Evolutionary conservation across 2,113 vertebrate species (phyloP), one percentile per base, ranked within the genome.

Genomic region (Phalacrocorax brasilianus): DNA sequence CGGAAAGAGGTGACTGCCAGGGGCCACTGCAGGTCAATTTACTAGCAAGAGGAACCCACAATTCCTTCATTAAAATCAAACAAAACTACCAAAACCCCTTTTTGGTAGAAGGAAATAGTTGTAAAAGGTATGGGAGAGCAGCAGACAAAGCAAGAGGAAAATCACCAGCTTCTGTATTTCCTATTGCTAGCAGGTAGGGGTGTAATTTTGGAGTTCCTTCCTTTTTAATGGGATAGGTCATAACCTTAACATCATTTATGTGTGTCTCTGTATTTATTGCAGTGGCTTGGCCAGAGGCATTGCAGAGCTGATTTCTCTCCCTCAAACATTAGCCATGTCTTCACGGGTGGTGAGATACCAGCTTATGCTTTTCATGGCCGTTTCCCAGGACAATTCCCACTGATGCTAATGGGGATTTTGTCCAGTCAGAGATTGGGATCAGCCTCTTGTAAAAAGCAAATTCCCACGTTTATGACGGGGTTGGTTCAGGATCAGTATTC

Each of bases 201-300:
- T 93, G 65, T 90, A 85, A 93, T 80, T 95, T 84, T 79, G 88
- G 82, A 96, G 76, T 95, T 97, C 94, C 93, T 96, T 97, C 95
- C 93, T 95, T 87, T 97, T 85, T 85, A 73, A 79, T 38, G 56
- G 26, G 27, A 19, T 76, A 67, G 95, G 88, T 93, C 89, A 0
- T 71, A 89, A 96, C 91, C 94, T 73, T 30, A 56, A 62, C 75
- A 72, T 84, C 91, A 76, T 95, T 94, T 70, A 90, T 55, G 56
- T 73, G 81, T 85, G 76, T 85, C 65, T 81, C 47, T 71, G 62
- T 92, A 63, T 91, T 93, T 85, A 96, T 88, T 85, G 85, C 28
- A 3, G 63, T 47, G 77, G 68, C 67, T 67, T 71, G 78, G 78
- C 77, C 89, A 93, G 77, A 77, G 26, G 71, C 56, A 14, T 26